Evolutionary conservation across 2,113 vertebrate genomes (phyloP), one percentile per base, ranked within the genome.

Genomic region (Odobenus rosmarus): DNA sequence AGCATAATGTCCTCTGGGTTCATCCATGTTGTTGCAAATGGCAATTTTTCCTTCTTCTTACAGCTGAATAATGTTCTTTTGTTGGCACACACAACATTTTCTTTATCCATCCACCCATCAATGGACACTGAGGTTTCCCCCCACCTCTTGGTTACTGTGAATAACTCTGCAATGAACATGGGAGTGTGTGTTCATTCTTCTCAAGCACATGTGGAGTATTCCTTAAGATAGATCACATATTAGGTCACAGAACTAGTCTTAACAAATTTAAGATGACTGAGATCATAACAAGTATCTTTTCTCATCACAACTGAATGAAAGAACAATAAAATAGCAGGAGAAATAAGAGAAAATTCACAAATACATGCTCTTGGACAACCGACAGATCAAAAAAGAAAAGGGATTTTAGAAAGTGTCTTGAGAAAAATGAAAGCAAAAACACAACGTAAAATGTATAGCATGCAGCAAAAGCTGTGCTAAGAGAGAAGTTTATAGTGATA

Each of bases 101-200:
- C 53, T 79, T 33, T 14, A 28, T 24, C 33, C 15, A 5, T 31
- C 6, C 19, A 12, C 76, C 4, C 3, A 0, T 2, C 4, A 2
- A 19, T 1, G 18, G 24, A 10, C 13, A 0, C 0, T 0, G 18
- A 12, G 4, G n/a, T 15, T 15, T 15, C 10, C 7, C 14, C 9
- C 42, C 12, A 8, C 19, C 9, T 13, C 21, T 16, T 55, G 64
- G 42, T 7, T 49, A 0, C 36, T 39, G 39, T 5, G 28, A 18
- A 14, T 3, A 4, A 11, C 0, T 36, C 67, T 11, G 4, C 33
- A 1, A 6, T 16, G 57, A 16, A 16, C 14, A 0, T 1, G 15
- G 55, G 36, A 0, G n/a, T 4, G 18, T 4, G 7, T 15, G 4
- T 3, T 4, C 13, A 0, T 4, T 23, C 49, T 64, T 8, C 33